Evolutionary conservation across 2,797 vertebrate species (phyloP), one percentile per base, ranked within the genome.

Genomic region (Cryptoprocta ferox): DNA sequence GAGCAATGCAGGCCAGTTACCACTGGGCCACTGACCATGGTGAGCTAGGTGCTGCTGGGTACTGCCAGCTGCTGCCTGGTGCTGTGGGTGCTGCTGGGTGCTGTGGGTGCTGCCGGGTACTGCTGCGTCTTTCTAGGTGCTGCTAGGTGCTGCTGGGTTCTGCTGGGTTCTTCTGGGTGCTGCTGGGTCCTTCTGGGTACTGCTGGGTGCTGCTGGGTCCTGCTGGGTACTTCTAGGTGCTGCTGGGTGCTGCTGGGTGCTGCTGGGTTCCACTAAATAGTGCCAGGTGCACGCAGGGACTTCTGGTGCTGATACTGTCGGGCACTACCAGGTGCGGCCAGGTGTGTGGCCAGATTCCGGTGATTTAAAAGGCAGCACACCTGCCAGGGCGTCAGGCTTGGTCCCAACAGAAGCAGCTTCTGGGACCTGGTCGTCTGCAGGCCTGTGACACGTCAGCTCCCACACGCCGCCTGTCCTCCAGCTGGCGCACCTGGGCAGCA

Each of bases 381-480:
- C 9, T 6, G 28, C 5, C 1, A 1, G 15, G 15, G 56, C 7
- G 5, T 28, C 16, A 3, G 8, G 37, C 12, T 30, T 0, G 24
- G 32, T n/a, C 19, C 61, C 35, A 1, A 6, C 0, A 35, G 39
- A 35, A 32, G 71, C 3, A 50, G 53, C 50, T 24, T 35, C 63
- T 53, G 42, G 28, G 5, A 9, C 39, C 32, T 18, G 3, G 28
- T 6, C 26, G n/a, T 10, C 65, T 28, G 45, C 71, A 6, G 50
- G 39, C 0, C 0, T 71, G n/a, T 14, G 53, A 9, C 32, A 14
- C 6, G 6, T 26, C 2, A 7, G 53, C 18, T 21, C 81, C n/a
- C 0, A 28, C 14, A 8, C 0, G 35, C 6, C 1, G 1, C 11
- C 2, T 15, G n/a, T 87, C 10, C 39, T 35, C 68, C 0, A 7